Evolutionary conservation across 1,140 invertebrate genomes (phyloP).

Genomic region (Amyelois transitella): DNA sequence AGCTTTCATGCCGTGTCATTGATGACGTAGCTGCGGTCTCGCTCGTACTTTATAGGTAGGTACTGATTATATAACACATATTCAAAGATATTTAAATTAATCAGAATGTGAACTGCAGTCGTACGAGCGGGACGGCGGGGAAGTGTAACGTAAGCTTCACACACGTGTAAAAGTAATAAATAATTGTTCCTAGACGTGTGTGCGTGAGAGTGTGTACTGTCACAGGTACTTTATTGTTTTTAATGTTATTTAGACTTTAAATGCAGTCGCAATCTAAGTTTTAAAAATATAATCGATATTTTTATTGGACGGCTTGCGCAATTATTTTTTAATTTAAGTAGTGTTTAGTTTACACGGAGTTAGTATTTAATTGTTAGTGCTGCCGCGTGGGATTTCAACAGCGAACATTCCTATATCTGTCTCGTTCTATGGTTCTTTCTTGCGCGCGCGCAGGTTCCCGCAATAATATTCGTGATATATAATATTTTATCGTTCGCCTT

Average conservation of each 20-base stretch:
- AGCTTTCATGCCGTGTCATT: no score
- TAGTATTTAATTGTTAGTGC: no score
- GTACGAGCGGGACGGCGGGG: neutral
- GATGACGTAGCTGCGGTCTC: no score
- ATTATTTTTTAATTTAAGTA: conserved; percentile 13
- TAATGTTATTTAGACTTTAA: conserved; percentile 64
- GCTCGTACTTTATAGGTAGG: no score
- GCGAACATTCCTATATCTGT: no score
- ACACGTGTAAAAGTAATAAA: conserved; percentile 3
- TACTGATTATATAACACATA: no score
- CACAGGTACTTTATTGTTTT: conserved; percentile 45
- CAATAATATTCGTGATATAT: no score
- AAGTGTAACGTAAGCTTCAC: neutral
- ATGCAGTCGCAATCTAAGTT: conserved; percentile 34
- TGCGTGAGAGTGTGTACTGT: conserved; percentile 5
- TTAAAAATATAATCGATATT: conserved; percentile 17
- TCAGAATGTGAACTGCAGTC: neutral
- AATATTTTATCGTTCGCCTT: no score
- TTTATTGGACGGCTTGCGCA: conserved; percentile 21
- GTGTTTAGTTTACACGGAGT: neutral
- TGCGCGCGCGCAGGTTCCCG: no score
- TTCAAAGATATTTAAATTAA: neutral
- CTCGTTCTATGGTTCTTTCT: no score
- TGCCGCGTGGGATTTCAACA: no score
- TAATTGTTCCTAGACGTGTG: conserved; percentile 13